Evolutionary conservation across 2,888 invertebrate species (phyloP), one percentile per base, ranked within the genome.

Genomic region (Sinhomidia bicolor): DNA sequence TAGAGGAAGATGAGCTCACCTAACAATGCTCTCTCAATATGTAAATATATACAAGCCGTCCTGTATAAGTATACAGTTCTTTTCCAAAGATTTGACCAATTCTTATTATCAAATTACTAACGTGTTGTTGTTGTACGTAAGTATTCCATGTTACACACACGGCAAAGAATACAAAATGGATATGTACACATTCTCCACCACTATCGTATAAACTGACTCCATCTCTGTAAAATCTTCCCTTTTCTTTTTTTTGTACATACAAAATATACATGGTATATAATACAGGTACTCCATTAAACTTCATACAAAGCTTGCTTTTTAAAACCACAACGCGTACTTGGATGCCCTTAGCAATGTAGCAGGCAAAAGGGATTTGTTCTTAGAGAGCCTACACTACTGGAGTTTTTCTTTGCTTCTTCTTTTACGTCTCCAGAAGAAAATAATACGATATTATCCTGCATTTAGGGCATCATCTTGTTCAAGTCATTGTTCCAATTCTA

Each of bases 351-450:
- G 76, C 74, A 36, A 85, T 51, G 29, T 29, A 85, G 17, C 71
- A 71, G 54, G 76, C 84, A 79, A 51, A 78, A 68, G 79, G 85
- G 85, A 76, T 85, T 85, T n/a, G n/a, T n/a, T 79, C 54, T 47
- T 74, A 36, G n/a, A 14, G 10, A 41, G 17, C 26, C 44, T 23
- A 74, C 26, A 26, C 44, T 47, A 74, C 68, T 68, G 47, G 44
- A 74, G 26, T 26, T 47, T 41, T n/a, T n/a, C n/a, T n/a, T n/a
- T n/a, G n/a, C n/a, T n/a, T 2, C 68, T 74, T 74, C 26, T 47
- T n/a, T n/a, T n/a, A n/a, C n/a, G n/a, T n/a, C n/a, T 47, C 14
- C n/a, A 1, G 32, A 47, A 74, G 14, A 74, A 47, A 74, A 47
- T 36, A 7, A 36, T 36, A 47, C 12, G 71, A 71, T 74, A 26